Conservation (phyloP, 23 tunicate species). For the Corella eumyota region DNA sequence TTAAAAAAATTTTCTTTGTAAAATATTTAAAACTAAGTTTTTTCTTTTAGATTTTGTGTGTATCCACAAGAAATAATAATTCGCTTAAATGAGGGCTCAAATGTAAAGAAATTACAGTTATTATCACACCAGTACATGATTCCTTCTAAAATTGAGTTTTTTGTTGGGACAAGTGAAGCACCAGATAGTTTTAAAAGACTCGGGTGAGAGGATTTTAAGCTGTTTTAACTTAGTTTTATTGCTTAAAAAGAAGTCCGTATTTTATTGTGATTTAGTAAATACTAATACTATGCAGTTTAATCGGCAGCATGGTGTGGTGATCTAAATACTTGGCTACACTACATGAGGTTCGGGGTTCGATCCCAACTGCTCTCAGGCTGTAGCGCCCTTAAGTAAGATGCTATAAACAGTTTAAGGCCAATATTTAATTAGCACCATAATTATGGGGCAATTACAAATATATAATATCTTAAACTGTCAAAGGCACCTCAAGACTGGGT, state of each 20-base stretch:
- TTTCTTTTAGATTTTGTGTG: conserved; percentile 51
- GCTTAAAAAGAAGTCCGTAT: too few species aligned
- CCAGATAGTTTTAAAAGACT: conserved; percentile 70
- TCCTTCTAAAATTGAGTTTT: conserved; percentile 87
- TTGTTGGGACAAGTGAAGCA: conserved; percentile 41
- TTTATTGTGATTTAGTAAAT: not conserved
- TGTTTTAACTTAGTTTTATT: not conserved
- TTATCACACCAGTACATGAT: conserved; percentile 88
- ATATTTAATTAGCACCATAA: too few species aligned
- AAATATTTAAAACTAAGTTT: too few species aligned
- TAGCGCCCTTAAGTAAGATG: too few species aligned
- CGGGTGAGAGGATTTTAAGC: conserved; percentile 65
- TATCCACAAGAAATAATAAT: conserved; percentile 87
- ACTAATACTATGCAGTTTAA: not conserved
- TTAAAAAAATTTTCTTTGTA: too few species aligned
- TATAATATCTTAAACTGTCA: too few species aligned
- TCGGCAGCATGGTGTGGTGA: not conserved
- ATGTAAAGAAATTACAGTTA: conserved; percentile 73
- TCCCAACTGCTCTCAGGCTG: too few species aligned
- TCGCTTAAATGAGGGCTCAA: conserved; percentile 43
- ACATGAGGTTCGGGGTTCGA: too few species aligned
- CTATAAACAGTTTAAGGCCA: too few species aligned
- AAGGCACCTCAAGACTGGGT: too few species aligned
- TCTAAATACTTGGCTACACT: too few species aligned
- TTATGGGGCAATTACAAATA: too few species aligned